Conservation (phyloP, 2,113 vertebrate species). For the Pygoscelis antarcticus region DNA sequence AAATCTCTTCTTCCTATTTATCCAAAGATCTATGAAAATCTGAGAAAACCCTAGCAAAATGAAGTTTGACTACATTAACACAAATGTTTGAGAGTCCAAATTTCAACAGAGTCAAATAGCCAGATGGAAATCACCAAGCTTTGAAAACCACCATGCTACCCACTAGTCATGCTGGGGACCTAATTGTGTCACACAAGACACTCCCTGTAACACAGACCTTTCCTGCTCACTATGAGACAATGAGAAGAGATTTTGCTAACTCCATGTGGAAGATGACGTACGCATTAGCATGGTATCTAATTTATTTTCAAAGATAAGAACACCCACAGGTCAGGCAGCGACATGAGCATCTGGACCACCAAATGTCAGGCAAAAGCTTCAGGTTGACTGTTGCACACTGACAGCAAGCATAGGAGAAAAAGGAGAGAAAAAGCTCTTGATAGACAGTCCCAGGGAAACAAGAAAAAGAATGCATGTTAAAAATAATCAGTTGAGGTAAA, state of each 20-base stretch:
- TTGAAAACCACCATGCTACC: background rate
- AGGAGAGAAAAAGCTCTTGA: background rate
- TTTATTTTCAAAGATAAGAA: constrained; percentile 17
- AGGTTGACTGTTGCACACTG: background rate
- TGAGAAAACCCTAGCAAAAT: background rate
- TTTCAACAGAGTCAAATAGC: background rate
- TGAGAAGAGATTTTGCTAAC: background rate
- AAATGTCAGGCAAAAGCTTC: constrained; percentile 12
- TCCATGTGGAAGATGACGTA: background rate
- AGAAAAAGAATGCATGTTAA: background rate
- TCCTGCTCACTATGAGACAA: background rate
- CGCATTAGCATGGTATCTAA: background rate
- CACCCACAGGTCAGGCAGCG: background rate
- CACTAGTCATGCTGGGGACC: background rate
- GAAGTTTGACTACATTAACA: background rate
- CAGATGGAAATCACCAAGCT: background rate
- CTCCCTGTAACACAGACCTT: background rate
- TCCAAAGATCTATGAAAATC: background rate
- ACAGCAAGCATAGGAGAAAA: background rate
- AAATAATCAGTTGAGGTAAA: background rate
- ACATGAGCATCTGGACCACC: constrained; percentile 26
- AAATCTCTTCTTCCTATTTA: background rate
- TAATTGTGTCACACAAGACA: background rate
- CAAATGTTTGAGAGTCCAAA: background rate
- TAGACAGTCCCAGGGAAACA: background rate